phyloP scores from a whole-genome alignment of 2,797 vertebrate species.

The Sebastes taczanowskii region DNA sequence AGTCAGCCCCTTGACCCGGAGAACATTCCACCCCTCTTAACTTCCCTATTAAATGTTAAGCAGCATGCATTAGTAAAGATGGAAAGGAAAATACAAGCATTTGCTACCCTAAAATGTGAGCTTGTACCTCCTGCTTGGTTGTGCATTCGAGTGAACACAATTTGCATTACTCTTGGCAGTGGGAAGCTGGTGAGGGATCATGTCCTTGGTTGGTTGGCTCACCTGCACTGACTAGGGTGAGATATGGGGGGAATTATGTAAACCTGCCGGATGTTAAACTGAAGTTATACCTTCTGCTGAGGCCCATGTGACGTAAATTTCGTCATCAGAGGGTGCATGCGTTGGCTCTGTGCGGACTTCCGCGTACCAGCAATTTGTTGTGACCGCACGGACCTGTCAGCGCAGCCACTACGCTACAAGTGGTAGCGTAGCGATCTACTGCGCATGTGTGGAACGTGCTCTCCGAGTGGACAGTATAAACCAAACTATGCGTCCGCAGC shows the following conservation, averaged over 20 bases:
- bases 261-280: neutral
- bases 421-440: no score
- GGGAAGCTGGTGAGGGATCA: neutral
- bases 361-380: no score
- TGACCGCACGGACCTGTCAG: no score
- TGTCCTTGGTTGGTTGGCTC: neutral
- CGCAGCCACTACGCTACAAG: no score
- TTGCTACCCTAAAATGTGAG: neutral
- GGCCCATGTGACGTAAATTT: no score
- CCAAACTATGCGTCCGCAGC: no score
- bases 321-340: no score
- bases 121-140: neutral
- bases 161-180: neutral
- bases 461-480: no score
- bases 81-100: neutral
- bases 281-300: no score
- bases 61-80: conserved; percentile 4
- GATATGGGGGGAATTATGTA: neutral
- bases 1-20: neutral
- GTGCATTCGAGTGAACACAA: neutral
- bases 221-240: neutral
- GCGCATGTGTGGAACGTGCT: no score
- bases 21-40: conserved; percentile 12
- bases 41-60: conserved; percentile 15
- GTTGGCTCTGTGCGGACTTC: no score